Conservation (phyloP, 2,888 invertebrate species). For the Meliscaeva auricollis region DNA sequence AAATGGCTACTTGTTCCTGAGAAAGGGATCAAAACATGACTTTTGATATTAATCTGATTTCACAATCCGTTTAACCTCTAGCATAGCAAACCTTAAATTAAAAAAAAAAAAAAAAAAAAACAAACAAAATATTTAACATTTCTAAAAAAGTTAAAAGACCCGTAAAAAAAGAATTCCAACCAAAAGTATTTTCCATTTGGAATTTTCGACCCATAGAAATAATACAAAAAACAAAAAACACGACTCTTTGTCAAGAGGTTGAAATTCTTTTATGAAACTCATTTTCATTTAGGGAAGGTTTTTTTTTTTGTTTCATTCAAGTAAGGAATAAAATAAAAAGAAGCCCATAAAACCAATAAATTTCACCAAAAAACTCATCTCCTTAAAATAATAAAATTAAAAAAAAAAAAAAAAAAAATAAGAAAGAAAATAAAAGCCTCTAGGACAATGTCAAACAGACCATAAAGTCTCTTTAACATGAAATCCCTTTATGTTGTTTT, state of each 20-base stretch:
- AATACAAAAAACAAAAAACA: background rate
- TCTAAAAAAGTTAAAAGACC: constrained; percentile 17
- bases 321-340: background rate
- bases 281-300: background rate
- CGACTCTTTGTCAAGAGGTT: constrained; percentile 8
- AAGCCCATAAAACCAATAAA: constrained; percentile 35
- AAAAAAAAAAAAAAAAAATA: background rate
- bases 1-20: background rate
- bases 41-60: constrained; percentile 2
- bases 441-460: constrained; percentile 33
- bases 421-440: background rate
- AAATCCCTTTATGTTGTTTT: constrained; percentile 29
- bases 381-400: constrained; percentile 14
- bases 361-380: constrained; percentile 8
- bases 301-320: background rate
- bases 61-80: background rate
- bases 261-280: constrained; percentile 17
- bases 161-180: constrained; percentile 17
- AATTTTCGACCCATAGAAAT: background rate
- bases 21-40: too few species aligned
- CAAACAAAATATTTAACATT: constrained; percentile 4
- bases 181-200: constrained; percentile 14
- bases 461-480: constrained; percentile 17
- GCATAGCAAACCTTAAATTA: too few species aligned
- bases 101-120: background rate